These are phyloP conservation scores for Crotalus horridus DNA, from an alignment of 2,113 vertebrate genomes.

Conservation along the genomic window DNA sequence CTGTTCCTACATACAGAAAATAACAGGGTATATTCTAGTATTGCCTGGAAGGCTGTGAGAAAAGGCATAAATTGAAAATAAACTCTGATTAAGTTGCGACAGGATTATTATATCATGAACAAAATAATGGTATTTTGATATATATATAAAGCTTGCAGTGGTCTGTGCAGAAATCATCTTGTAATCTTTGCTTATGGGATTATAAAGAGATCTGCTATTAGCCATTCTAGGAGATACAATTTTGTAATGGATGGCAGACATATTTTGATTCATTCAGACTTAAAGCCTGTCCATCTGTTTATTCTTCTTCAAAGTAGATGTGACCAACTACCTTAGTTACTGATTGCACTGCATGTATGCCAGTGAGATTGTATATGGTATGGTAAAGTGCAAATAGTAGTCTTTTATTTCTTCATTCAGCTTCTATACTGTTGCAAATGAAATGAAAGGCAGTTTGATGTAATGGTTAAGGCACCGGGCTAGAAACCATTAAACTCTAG, in stretches of 20 bases:
- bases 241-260: background rate
- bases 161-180: background rate
- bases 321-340: background rate
- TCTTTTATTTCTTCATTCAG: background rate
- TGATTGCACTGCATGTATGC: background rate
- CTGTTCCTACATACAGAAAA: background rate
- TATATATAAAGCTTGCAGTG: background rate
- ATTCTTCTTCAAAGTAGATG: background rate
- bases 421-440: background rate
- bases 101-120: background rate
- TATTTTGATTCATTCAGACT: background rate
- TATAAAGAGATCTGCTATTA: background rate
- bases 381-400: background rate
- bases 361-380: background rate
- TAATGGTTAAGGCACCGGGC: background rate
- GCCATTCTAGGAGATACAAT: background rate
- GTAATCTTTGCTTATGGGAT: background rate
- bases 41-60: background rate
- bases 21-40: background rate
- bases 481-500: background rate
- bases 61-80: background rate
- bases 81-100: background rate
- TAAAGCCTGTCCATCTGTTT: background rate
- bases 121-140: slow-evolving; percentile 13
- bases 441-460: background rate